phyloP scores from a whole-genome alignment of 1,140 invertebrate species.

The Telenomus remus region DNA sequence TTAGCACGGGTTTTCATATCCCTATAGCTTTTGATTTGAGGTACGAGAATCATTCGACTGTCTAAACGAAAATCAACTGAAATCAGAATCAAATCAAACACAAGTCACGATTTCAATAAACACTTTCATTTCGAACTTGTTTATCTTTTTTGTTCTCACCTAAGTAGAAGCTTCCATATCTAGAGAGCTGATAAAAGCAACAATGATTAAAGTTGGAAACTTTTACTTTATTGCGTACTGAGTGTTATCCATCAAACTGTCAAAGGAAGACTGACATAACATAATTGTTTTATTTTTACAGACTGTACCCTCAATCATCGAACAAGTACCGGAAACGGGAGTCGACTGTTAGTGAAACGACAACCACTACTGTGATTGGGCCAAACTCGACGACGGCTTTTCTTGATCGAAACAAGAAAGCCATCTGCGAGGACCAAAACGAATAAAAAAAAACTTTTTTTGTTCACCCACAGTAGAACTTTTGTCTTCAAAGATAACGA shows the following conservation, averaged over 20 bases:
- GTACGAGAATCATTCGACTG: no score
- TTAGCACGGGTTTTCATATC: no score
- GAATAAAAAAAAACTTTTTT: conserved; percentile 26
- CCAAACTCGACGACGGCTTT: conserved; percentile 67
- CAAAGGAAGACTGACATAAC: neutral
- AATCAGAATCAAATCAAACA: no score
- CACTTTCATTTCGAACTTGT: no score
- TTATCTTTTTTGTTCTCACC: no score
- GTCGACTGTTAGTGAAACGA: conserved; percentile 82
- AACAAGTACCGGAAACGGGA: conserved; percentile 79
- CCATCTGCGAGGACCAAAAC: conserved; percentile 64
- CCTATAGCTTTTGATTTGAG: no score
- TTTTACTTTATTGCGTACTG: no score
- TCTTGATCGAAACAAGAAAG: conserved; percentile 65
- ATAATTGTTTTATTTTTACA: conserved; percentile 59
- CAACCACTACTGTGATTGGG: conserved; percentile 80
- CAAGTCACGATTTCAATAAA: no score
- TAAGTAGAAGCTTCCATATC: no score
- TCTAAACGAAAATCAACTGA: no score
- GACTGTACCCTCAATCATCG: conserved; percentile 80
- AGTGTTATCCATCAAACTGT: neutral
- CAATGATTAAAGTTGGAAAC: no score
- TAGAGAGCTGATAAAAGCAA: no score
- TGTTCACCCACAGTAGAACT: neutral
- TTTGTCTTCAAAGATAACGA: neutral